Conservation (phyloP, 2,113 vertebrate species). For the Eidolon helvum region DNA sequence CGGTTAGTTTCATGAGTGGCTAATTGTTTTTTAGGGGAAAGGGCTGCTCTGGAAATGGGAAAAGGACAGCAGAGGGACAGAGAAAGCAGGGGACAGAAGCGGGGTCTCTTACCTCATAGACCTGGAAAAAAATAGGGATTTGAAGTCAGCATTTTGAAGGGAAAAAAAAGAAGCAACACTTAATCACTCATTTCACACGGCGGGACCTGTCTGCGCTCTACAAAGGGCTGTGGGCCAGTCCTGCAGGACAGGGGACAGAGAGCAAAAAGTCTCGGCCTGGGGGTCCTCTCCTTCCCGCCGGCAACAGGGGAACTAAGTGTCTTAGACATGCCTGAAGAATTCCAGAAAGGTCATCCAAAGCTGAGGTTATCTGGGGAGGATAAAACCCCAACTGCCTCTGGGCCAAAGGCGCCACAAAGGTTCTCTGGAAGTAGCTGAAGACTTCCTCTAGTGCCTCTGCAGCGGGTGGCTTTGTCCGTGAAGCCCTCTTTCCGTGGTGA, state of each 20-base stretch:
- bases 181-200: constrained; percentile 78
- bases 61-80: constrained; percentile 60
- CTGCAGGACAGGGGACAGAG: background rate
- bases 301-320: background rate
- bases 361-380: background rate
- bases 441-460: background rate
- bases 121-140: constrained; percentile 91
- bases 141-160: constrained; percentile 90
- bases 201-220: background rate
- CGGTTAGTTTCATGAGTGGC: constrained; percentile 66
- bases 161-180: constrained; percentile 86
- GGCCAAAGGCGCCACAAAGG: background rate
- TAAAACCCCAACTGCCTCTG: background rate
- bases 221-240: background rate
- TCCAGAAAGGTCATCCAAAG: background rate
- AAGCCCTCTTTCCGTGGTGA: background rate
- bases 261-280: background rate
- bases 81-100: constrained; percentile 52
- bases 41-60: constrained; percentile 45
- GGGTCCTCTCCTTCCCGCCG: background rate
- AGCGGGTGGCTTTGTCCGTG: background rate
- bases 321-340: background rate
- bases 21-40: background rate
- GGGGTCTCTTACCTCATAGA: constrained; percentile 94
- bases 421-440: background rate